Evolutionary conservation across 1,140 invertebrate species (phyloP).

Genomic region (Drosophila bocki): DNA sequence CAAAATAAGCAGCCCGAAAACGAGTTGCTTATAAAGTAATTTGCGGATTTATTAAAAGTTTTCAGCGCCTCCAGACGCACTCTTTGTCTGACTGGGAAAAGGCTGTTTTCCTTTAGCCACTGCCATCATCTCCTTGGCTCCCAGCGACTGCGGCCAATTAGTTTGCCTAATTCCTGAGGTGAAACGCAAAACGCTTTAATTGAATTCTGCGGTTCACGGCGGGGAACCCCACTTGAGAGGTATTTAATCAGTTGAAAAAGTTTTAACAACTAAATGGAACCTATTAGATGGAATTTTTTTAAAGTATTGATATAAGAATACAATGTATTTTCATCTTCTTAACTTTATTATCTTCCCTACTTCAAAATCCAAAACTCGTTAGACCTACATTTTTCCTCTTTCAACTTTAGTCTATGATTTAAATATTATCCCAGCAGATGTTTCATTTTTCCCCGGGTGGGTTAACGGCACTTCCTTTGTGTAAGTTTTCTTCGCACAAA

Average conservation of each 20-base stretch:
- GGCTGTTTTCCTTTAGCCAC: conserved; percentile 11
- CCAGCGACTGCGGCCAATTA: conserved; percentile 57
- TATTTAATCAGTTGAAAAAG: conserved; percentile 22
- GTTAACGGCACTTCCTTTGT: conserved; percentile 31
- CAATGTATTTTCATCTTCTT: too few relatives aligned
- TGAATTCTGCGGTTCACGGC: conserved; percentile 31
- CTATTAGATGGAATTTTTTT: not conserved
- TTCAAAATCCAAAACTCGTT: not conserved
- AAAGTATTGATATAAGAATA: too few relatives aligned
- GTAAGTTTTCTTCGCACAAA: conserved; percentile 22
- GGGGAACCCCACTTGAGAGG: not conserved
- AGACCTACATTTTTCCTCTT: not conserved
- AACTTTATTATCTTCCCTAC: not conserved
- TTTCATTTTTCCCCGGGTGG: conserved; percentile 6
- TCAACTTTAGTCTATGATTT: conserved; percentile 11
- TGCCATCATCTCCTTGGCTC: conserved; percentile 1
- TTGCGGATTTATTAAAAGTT: conserved; percentile 80
- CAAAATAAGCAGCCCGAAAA: conserved; percentile 37
- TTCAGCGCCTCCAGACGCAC: conserved; percentile 60
- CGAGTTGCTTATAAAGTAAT: conserved; percentile 80
- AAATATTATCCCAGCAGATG: conserved; percentile 43
- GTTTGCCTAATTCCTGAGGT: conserved; percentile 72
- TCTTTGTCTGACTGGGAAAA: conserved; percentile 38
- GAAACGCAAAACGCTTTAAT: conserved; percentile 50
- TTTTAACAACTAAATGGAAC: not conserved